Conservation (phyloP, 2,113 vertebrate species). For the Morone saxatilis region DNA sequence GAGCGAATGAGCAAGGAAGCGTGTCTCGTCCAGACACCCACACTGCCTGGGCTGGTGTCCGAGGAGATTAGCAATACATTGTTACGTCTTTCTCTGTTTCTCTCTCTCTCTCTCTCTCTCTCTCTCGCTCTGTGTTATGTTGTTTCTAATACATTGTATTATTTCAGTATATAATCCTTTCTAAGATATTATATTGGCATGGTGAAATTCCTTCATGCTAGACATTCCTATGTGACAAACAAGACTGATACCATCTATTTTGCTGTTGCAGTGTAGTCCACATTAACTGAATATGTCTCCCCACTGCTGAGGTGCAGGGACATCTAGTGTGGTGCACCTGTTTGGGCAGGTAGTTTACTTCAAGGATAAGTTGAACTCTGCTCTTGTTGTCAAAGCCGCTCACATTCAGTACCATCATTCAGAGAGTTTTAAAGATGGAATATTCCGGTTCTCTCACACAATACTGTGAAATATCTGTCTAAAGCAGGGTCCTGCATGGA, state of each 20-base stretch:
- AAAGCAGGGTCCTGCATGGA: not conserved
- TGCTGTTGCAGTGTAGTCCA: not conserved
- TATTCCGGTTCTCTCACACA: conserved; percentile 7
- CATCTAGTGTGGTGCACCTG: not conserved
- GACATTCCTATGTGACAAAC: conserved; percentile 6
- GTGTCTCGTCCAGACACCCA: conserved; percentile 74
- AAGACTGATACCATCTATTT: not conserved
- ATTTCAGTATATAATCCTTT: not conserved
- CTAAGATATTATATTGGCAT: not conserved
- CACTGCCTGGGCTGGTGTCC: conserved; percentile 72
- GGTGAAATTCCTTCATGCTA: not conserved
- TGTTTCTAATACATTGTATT: conserved; percentile 30
- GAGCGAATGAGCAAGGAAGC: conserved; percentile 71
- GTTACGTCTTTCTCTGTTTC: conserved; percentile 48
- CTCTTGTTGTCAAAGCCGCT: not conserved
- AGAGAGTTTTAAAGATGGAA: conserved; percentile 7
- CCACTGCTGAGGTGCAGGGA: not conserved
- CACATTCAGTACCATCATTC: conserved; percentile 1
- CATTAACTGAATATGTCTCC: not conserved
- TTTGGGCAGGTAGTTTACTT: not conserved
- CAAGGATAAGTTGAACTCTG: not conserved
- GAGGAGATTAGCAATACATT: conserved; percentile 63
- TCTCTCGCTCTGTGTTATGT: conserved; percentile 33
- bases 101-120: not conserved
- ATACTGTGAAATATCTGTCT: conserved; percentile 3